These are phyloP conservation scores for Alosa sapidissima DNA, from an alignment of 2,797 vertebrate genomes.

Conservation along the genomic window DNA sequence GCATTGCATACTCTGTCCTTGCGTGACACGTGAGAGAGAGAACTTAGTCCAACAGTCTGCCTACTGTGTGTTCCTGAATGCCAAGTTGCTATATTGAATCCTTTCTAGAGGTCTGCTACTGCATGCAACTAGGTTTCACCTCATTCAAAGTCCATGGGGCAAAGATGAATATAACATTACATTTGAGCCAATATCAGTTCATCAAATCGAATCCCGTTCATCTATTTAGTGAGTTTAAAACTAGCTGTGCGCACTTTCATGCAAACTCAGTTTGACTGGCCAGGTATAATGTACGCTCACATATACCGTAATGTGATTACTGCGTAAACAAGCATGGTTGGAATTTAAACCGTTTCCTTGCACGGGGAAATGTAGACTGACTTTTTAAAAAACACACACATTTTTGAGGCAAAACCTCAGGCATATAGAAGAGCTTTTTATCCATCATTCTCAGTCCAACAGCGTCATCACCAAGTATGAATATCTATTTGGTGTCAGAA, in stretches of 20 bases:
- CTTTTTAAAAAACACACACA: neutral
- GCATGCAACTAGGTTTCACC: neutral
- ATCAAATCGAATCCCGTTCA: neutral
- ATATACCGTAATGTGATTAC: constrained; percentile 10
- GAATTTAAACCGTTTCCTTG: neutral
- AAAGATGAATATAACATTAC: neutral
- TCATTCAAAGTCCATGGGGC: neutral
- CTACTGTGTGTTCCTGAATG: neutral
- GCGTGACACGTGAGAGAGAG: neutral
- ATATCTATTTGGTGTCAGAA: constrained; percentile 1
- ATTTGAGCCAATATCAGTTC: constrained; percentile 5
- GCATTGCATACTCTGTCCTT: neutral
- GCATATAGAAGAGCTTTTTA: constrained; percentile 9
- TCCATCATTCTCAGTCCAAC: neutral
- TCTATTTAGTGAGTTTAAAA: constrained; percentile 13
- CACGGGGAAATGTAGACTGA: neutral
- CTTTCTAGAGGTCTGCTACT: neutral
- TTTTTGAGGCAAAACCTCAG: neutral
- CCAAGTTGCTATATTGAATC: neutral
- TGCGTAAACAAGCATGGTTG: neutral
- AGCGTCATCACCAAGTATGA: neutral
- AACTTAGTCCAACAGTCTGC: neutral
- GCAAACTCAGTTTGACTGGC: neutral
- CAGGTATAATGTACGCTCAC: neutral
- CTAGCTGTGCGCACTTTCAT: neutral